phyloP scores from a whole-genome alignment of 2,797 vertebrate species.

The Acipenser oxyrinchus region DNA sequence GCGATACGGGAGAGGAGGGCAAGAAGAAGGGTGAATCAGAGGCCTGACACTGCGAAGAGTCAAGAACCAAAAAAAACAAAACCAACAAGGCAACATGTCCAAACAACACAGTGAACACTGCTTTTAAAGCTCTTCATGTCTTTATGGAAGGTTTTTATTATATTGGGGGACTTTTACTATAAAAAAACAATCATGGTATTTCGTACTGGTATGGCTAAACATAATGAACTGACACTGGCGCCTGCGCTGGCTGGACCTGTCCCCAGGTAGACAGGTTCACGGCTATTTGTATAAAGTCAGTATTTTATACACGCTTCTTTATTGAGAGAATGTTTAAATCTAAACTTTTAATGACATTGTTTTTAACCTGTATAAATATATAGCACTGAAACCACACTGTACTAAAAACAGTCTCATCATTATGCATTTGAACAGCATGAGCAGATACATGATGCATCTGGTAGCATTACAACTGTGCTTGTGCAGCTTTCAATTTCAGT shows the following conservation, averaged over 20 bases:
- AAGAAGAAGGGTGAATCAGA: conserved; percentile 87
- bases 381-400: conserved; percentile 15
- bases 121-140: background rate
- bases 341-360: no score
- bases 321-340: conserved; percentile 24
- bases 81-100: no score
- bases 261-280: conserved; percentile 17
- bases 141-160: background rate
- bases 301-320: conserved; percentile 47
- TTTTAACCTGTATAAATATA: conserved; percentile 29
- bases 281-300: conserved; percentile 32
- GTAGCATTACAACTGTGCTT: no score
- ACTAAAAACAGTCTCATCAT: conserved; percentile 19
- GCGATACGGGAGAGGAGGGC: conserved; percentile 79
- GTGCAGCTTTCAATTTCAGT: no score
- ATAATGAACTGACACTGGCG: conserved; percentile 11
- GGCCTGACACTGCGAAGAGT: conserved; percentile 53
- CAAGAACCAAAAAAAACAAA: background rate
- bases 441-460: no score
- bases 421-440: no score
- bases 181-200: background rate
- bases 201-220: conserved; percentile 15
- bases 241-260: conserved; percentile 10
- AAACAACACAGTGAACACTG: background rate
- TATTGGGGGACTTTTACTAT: background rate